phyloP scores from a whole-genome alignment of 92 coral and sea anemone genomes.

The Porites lobata region DNA sequence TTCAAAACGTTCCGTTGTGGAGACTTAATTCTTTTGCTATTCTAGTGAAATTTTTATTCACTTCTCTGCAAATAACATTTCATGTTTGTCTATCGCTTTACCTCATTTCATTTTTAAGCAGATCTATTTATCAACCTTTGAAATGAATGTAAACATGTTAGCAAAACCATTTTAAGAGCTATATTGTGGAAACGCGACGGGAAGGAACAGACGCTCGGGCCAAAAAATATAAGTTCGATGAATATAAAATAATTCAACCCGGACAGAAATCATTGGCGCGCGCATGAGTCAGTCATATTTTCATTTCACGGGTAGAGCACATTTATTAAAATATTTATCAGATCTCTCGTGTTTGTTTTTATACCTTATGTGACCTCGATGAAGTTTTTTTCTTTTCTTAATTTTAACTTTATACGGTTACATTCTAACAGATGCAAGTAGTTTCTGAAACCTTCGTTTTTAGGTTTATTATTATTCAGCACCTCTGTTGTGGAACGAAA shows the following conservation, averaged over 20 bases:
- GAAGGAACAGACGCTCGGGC: neutral
- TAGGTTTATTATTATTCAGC: too few relatives aligned
- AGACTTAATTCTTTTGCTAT: neutral
- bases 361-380: neutral
- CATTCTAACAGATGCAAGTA: too few relatives aligned
- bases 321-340: too few relatives aligned
- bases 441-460: too few relatives aligned
- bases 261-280: neutral
- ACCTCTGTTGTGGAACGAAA: too few relatives aligned
- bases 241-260: neutral
- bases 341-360: neutral
- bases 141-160: neutral
- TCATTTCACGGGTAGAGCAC: neutral
- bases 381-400: neutral
- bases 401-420: too few relatives aligned
- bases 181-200: neutral
- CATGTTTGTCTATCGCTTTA: neutral
- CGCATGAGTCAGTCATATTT: neutral
- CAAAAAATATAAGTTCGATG: neutral
- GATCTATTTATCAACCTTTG: conserved; percentile 12
- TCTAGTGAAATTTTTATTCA: neutral
- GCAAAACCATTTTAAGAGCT: neutral
- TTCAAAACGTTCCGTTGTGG: neutral
- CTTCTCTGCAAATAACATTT: neutral
- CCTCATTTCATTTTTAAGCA: neutral